Evolutionary conservation across 2,797 vertebrate species (phyloP).

Genomic region (Myotis myotis): DNA sequence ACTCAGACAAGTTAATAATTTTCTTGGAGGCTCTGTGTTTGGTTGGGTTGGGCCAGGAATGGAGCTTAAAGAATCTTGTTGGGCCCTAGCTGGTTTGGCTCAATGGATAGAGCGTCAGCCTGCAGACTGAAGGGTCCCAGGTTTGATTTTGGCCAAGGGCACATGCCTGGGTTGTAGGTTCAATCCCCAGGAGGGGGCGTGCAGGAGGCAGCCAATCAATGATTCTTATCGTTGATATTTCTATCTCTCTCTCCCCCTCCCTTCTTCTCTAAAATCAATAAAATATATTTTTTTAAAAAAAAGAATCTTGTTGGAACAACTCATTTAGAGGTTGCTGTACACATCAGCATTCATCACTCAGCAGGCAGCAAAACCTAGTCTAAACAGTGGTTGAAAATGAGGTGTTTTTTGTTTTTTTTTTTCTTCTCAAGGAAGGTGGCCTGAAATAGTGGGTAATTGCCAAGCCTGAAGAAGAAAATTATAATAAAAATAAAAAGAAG

Average conservation of each 20-base stretch:
- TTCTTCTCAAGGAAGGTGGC: constrained; percentile 7
- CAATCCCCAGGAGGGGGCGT: too few relatives aligned
- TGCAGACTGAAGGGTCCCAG: too few relatives aligned
- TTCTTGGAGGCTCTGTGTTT: constrained; percentile 48
- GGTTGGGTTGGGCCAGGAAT: neutral
- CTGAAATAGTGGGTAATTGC: constrained; percentile 24
- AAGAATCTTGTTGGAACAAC: constrained; percentile 59
- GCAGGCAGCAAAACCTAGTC: constrained; percentile 23
- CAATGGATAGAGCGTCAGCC: too few relatives aligned
- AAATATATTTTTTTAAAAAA: neutral
- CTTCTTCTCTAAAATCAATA: too few relatives aligned
- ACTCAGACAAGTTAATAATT: constrained; percentile 78
- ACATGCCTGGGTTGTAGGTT: too few relatives aligned
- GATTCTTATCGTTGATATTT: too few relatives aligned
- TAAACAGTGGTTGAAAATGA: constrained; percentile 1
- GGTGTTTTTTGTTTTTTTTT: neutral
- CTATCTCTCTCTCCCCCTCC: too few relatives aligned
- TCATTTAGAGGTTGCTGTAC: constrained; percentile 63
- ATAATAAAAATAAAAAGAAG: constrained; percentile 51
- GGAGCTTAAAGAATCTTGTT: constrained; percentile 5
- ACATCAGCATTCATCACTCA: constrained; percentile 67
- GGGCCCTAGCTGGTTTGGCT: too few relatives aligned
- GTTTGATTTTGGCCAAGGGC: too few relatives aligned
- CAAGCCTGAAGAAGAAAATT: constrained; percentile 65
- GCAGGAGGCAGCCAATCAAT: too few relatives aligned